These are phyloP conservation scores for Cichladusa arquata DNA, from an alignment of 2,113 vertebrate species.

Conservation along the genomic window DNA sequence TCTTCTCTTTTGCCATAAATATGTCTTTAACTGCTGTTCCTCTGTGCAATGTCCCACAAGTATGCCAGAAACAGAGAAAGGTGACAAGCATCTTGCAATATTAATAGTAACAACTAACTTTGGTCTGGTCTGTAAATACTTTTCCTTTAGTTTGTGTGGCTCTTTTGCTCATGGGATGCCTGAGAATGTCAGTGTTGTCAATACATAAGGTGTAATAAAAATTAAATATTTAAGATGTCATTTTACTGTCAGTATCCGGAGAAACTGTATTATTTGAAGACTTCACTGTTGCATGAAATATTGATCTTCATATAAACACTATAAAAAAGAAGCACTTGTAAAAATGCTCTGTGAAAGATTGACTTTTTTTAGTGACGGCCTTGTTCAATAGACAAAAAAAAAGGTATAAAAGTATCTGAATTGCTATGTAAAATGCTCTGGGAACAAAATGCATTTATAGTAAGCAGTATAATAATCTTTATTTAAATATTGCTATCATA, in stretches of 20 bases:
- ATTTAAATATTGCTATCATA: not conserved
- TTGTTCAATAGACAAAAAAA: not conserved
- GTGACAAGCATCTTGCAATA: not conserved
- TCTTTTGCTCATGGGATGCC: not conserved
- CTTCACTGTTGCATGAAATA: not conserved
- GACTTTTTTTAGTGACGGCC: not conserved
- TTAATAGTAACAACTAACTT: not conserved
- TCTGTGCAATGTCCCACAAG: not conserved
- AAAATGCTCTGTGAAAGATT: not conserved
- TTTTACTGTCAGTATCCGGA: not conserved
- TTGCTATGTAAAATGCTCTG: not conserved
- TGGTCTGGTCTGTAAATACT: not conserved
- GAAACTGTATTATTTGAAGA: not conserved
- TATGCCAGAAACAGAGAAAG: not conserved
- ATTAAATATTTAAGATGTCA: not conserved
- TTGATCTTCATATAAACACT: not conserved
- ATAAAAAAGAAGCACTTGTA: not conserved
- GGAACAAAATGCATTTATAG: fast-evolving
- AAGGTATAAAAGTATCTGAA: not conserved
- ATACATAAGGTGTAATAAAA: not conserved
- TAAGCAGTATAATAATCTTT: not conserved
- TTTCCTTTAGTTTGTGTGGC: not conserved
- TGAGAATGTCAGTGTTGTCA: not conserved
- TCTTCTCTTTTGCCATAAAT: not conserved
- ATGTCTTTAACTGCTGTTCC: not conserved